phyloP scores from a whole-genome alignment of 2,797 vertebrate genomes.

The Austrolebias charrua region DNA sequence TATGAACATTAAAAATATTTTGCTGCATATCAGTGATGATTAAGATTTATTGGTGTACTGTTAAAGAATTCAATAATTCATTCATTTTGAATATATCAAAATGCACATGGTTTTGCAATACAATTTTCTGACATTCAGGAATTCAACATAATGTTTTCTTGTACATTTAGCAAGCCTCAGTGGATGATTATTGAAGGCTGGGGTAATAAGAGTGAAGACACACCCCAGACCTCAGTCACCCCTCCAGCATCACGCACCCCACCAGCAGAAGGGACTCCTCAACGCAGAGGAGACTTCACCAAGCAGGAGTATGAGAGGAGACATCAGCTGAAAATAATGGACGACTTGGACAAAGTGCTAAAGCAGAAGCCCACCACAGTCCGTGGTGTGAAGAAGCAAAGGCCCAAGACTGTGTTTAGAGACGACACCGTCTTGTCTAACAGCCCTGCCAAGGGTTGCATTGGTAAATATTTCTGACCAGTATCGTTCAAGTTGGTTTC shows the following conservation, averaged over 20 bases:
- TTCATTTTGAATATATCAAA: neutral
- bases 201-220: slow-evolving; percentile 71
- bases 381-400: slow-evolving; percentile 82
- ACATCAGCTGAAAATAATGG: slow-evolving; percentile 92
- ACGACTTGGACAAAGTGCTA: slow-evolving; percentile 90
- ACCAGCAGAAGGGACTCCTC: slow-evolving; percentile 72
- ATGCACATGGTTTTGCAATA: neutral
- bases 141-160: neutral
- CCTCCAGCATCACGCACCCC: slow-evolving; percentile 66
- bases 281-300: slow-evolving; percentile 87
- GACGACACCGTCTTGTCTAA: slow-evolving; percentile 88
- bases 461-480: slow-evolving; percentile 75
- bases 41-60: neutral
- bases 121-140: neutral
- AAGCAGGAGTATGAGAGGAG: slow-evolving; percentile 86
- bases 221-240: slow-evolving; percentile 69
- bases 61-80: neutral
- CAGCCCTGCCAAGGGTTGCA: slow-evolving; percentile 86
- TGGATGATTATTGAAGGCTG: slow-evolving; percentile 80
- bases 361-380: slow-evolving; percentile 84
- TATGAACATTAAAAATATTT: neutral
- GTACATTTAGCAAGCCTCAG: slow-evolving; percentile 71
- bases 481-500: neutral
- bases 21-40: neutral
- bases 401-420: slow-evolving; percentile 88